Evolutionary conservation across 2,888 invertebrate genomes (phyloP), one percentile per base, ranked within the genome.

Genomic region (Plagiodera versicolora): DNA sequence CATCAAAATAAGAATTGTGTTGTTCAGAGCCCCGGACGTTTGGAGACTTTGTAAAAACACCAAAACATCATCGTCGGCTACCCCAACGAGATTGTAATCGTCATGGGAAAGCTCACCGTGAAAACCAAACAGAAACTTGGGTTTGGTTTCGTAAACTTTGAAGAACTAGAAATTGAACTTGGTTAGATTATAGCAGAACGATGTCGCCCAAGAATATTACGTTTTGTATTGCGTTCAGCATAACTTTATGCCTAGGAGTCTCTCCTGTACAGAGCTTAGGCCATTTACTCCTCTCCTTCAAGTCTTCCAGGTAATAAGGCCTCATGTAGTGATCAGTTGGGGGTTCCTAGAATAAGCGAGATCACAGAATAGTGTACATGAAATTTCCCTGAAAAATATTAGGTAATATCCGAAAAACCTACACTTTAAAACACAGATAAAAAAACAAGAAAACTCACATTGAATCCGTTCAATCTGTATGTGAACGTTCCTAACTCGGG

Each of bases 301-400:
- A 79, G 10, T 89, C 86, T 18, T 90, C 89, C 11, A 91, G 73
- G 72, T 89, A 92, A 77, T 89, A 95, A 0, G 93, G 86, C 28
- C 95, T 81, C 81, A 95, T 87, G 75, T 95, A 96, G 78, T 96
- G 95, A 80, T 96, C 92, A 0, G 95, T 94, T 0, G 97, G 97
- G 69, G 88, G 88, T 1, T 84, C 79, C 32, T 85, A 74, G 56
- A 71, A 63, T 24, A 24, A 24, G n/a, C n/a, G n/a, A n/a, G n/a
- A n/a, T n/a, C n/a, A n/a, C n/a, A n/a, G n/a, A n/a, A n/a, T n/a
- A n/a, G n/a, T n/a, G n/a, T n/a, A n/a, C n/a, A n/a, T n/a, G n/a
- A n/a, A n/a, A n/a, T n/a, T n/a, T n/a, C n/a, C n/a, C n/a, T n/a
- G n/a, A n/a, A n/a, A n/a, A n/a, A n/a, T n/a, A n/a, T n/a, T n/a